Evolutionary conservation across 1,140 invertebrate genomes (phyloP).

Genomic region (Brachionus manjavacas): DNA sequence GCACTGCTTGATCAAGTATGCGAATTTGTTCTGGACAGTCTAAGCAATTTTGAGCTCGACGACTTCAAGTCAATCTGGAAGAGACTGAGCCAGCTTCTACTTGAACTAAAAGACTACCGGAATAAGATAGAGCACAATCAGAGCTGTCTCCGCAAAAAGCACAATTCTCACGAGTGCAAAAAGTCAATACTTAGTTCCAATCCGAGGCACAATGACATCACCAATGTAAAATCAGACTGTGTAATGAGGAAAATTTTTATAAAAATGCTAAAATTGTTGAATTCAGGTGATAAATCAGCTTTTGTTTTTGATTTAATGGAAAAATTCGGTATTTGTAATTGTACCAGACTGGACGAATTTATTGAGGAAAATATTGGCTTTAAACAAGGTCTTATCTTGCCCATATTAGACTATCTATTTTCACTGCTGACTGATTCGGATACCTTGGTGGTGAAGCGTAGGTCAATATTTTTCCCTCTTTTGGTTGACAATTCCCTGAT

Average conservation of each 20-base stretch:
- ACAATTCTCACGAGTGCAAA: background rate
- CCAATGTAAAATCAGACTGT: background rate
- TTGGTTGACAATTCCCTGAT: background rate
- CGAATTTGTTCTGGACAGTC: background rate
- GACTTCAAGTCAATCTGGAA: slow-evolving; percentile 17
- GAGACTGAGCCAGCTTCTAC: background rate
- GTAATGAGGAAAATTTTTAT: background rate
- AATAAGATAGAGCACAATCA: background rate
- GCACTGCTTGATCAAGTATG: background rate
- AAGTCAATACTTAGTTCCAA: background rate
- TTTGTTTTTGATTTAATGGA: background rate
- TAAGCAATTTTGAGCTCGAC: background rate
- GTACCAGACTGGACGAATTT: background rate
- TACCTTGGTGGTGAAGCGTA: background rate
- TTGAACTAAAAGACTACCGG: background rate
- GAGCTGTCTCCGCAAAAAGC: background rate
- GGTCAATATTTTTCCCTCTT: slow-evolving; percentile 17
- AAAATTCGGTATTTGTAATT: slow-evolving; percentile 9
- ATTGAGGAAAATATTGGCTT: background rate
- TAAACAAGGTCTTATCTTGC: background rate
- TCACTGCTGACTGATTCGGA: background rate
- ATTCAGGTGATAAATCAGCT: background rate
- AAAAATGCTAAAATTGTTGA: background rate
- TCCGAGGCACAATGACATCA: background rate
- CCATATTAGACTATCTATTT: background rate